A percentile compares a stretch with the other conserved stretches of the same genome.
Evolutionary conservation across 2,797 vertebrate genomes (phyloP).

Genomic region (Argyrosomus regius): DNA sequence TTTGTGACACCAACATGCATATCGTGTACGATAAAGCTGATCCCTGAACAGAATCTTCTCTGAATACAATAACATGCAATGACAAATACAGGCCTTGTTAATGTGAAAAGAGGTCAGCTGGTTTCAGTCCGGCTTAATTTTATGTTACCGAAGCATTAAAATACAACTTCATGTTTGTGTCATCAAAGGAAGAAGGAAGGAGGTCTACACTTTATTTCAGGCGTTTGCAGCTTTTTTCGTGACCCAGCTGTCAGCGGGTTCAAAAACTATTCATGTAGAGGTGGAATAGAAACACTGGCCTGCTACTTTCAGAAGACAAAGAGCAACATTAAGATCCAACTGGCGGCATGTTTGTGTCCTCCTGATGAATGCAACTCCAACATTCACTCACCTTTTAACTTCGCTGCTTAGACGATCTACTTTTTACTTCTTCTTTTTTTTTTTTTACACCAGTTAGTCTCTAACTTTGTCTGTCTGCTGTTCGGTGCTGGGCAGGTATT

Average conservation of each 20-base stretch:
- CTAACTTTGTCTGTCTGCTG: neutral
- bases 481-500: neutral
- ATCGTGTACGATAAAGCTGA: too few relatives aligned
- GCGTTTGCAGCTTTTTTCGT: too few relatives aligned
- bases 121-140: too few relatives aligned
- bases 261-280: neutral
- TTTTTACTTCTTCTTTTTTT: neutral
- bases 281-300: neutral
- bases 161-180: too few relatives aligned
- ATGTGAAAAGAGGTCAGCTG: too few relatives aligned
- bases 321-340: neutral
- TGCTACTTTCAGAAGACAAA: neutral
- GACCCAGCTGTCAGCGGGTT: too few relatives aligned
- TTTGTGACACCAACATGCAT: too few relatives aligned
- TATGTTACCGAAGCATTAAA: too few relatives aligned
- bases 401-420: neutral
- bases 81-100: too few relatives aligned
- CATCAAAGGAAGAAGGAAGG: neutral
- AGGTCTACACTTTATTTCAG: neutral
- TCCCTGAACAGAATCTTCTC: too few relatives aligned
- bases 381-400: neutral
- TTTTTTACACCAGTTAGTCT: neutral
- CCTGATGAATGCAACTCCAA: neutral
- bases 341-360: neutral
- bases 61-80: too few relatives aligned